Conservation (phyloP, 2,113 vertebrate species). For the Oryzias celebensis region DNA sequence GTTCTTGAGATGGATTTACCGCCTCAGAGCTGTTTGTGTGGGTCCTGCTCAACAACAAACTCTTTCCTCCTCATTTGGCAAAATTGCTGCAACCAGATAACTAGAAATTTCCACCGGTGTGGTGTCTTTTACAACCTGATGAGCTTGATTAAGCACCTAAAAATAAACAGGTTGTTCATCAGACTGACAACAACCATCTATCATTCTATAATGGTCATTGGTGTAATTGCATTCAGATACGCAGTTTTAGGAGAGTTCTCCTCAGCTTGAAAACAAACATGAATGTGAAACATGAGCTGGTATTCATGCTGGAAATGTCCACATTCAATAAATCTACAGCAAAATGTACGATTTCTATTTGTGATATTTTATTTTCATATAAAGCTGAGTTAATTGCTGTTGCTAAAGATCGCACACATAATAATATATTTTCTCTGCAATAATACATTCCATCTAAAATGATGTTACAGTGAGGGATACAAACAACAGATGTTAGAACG, state of each 20-base stretch:
- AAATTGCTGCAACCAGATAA: not conserved
- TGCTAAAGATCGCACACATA: too few relatives aligned
- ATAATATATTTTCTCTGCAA: too few relatives aligned
- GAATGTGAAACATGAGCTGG: not conserved
- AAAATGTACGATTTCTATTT: too few relatives aligned
- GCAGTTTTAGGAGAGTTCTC: not conserved
- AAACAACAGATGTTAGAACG: too few relatives aligned
- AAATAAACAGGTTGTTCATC: not conserved
- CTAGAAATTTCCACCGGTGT: not conserved
- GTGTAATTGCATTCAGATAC: not conserved
- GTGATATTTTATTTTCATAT: too few relatives aligned
- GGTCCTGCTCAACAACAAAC: not conserved
- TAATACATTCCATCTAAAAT: too few relatives aligned
- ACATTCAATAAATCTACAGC: too few relatives aligned
- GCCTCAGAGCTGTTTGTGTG: too few relatives aligned
- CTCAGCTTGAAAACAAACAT: not conserved
- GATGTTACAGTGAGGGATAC: too few relatives aligned
- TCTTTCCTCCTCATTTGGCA: not conserved
- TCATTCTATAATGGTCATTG: not conserved
- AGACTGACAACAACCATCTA: not conserved
- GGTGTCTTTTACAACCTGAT: not conserved
- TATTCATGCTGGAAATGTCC: not conserved
- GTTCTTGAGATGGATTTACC: too few relatives aligned
- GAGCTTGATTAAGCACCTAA: not conserved
- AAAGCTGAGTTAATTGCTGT: too few relatives aligned